Conservation (phyloP, 2,113 vertebrate genomes). For the Lycaon pictus region DNA sequence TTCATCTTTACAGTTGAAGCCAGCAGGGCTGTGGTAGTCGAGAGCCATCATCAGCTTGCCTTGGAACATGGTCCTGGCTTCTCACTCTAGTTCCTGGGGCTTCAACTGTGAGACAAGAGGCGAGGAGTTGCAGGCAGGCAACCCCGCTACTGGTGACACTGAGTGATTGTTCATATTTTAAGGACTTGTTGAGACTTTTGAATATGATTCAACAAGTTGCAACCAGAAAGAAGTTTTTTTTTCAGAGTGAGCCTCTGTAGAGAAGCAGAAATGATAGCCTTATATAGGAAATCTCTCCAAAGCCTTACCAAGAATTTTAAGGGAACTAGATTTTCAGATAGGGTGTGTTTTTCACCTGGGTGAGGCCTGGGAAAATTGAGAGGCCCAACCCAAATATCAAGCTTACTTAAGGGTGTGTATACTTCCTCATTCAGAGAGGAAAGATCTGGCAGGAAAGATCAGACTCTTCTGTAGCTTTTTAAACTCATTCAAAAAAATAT, state of each 20-base stretch:
- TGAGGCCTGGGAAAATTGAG: conserved; percentile 20
- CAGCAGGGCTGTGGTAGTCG: conserved; percentile 88
- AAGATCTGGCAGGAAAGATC: not conserved
- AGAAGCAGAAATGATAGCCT: not conserved
- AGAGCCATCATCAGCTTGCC: not conserved
- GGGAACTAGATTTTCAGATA: conserved; percentile 3
- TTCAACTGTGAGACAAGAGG: accelerated
- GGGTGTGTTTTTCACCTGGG: not conserved
- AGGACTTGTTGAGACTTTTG: not conserved
- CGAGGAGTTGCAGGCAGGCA: not conserved
- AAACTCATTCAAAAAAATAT: not conserved
- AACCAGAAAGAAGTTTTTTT: not conserved
- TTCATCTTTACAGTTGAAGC: conserved; percentile 93
- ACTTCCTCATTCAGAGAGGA: conserved; percentile 18
- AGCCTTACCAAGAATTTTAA: conserved; percentile 28
- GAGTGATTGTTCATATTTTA: not conserved
- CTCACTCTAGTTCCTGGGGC: not conserved
- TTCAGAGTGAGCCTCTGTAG: not conserved
- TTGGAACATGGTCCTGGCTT: not conserved
- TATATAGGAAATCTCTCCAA: not conserved
- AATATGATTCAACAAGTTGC: not conserved
- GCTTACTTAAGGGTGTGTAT: not conserved
- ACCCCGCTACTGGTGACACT: accelerated
- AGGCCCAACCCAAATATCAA: not conserved
- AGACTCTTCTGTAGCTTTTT: not conserved